A percentile compares a stretch with the other conserved stretches of the same genome.
Evolutionary conservation across 2,797 vertebrate species (phyloP).

Genomic region (Bradypus variegatus): DNA sequence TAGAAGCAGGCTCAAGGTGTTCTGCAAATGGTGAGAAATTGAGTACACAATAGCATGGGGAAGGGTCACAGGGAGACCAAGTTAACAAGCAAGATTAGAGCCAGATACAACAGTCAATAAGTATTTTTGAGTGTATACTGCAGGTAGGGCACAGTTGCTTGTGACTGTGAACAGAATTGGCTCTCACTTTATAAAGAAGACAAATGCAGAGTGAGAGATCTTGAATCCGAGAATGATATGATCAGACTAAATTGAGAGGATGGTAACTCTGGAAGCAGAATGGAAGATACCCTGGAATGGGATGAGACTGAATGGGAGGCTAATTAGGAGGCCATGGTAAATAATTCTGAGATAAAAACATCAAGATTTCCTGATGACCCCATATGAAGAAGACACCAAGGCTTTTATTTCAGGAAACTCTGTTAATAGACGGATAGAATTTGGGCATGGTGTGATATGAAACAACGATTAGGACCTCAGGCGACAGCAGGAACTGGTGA

Average conservation of each 20-base stretch:
- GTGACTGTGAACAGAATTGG: not conserved
- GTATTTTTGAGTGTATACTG: not conserved
- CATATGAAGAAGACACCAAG: not conserved
- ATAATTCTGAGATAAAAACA: constrained; percentile 46
- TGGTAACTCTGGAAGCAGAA: constrained; percentile 33
- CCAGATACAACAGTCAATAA: not conserved
- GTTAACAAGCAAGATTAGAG: rapidly evolving
- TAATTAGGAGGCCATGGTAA: constrained; percentile 31
- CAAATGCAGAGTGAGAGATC: not conserved
- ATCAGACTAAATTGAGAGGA: constrained; percentile 17
- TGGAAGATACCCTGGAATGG: constrained; percentile 16
- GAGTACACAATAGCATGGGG: not conserved
- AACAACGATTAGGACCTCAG: not conserved
- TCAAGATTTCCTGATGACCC: constrained; percentile 38
- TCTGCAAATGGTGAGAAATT: not conserved
- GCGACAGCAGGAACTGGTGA: not conserved
- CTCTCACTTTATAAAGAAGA: not conserved
- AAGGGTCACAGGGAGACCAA: not conserved
- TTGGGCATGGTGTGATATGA: not conserved
- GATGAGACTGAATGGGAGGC: not conserved
- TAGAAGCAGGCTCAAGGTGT: not conserved
- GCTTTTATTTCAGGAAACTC: constrained; percentile 23
- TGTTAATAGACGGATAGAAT: not conserved
- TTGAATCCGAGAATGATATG: not conserved
- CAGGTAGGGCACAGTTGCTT: not conserved